A percentile compares a stretch with the other conserved stretches of the same genome.
phyloP scores from a whole-genome alignment of 2,888 invertebrate genomes.

The Odontomyia ornata region DNA sequence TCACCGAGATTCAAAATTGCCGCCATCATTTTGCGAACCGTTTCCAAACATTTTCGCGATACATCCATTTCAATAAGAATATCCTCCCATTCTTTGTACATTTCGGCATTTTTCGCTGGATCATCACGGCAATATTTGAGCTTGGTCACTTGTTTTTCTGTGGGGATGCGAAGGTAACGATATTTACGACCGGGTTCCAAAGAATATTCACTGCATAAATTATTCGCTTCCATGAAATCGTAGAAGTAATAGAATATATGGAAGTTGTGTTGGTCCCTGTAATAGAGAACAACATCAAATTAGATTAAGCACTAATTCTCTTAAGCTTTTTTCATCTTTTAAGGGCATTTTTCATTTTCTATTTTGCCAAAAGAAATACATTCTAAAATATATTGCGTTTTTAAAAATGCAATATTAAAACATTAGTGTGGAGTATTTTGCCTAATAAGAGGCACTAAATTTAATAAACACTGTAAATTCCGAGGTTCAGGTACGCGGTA shows the following conservation, averaged over 20 bases:
- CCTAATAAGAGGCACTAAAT: too few relatives aligned
- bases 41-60: slow-evolving; percentile 74
- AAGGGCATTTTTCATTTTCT: too few relatives aligned
- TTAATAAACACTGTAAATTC: too few relatives aligned
- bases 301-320: too few relatives aligned
- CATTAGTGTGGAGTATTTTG: too few relatives aligned
- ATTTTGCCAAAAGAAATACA: too few relatives aligned
- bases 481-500: too few relatives aligned
- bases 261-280: slow-evolving; percentile 86
- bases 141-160: slow-evolving; percentile 66
- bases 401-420: too few relatives aligned
- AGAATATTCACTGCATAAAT: slow-evolving; percentile 72
- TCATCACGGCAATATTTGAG: slow-evolving; percentile 73
- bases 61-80: slow-evolving; percentile 75
- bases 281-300: too few relatives aligned
- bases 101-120: slow-evolving; percentile 71
- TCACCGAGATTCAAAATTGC: slow-evolving; percentile 84
- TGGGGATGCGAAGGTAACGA: slow-evolving; percentile 75
- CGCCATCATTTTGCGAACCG: slow-evolving; percentile 75
- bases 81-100: slow-evolving; percentile 72
- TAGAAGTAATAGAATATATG: slow-evolving; percentile 91
- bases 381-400: too few relatives aligned
- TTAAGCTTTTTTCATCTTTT: too few relatives aligned
- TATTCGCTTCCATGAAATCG: slow-evolving; percentile 79
- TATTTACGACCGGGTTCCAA: slow-evolving; percentile 76